Percentiles rank a stretch among this genome's conserved stretches.
phyloP scores from a whole-genome alignment of 2,888 invertebrate species.

The Rhingia rostrata region DNA sequence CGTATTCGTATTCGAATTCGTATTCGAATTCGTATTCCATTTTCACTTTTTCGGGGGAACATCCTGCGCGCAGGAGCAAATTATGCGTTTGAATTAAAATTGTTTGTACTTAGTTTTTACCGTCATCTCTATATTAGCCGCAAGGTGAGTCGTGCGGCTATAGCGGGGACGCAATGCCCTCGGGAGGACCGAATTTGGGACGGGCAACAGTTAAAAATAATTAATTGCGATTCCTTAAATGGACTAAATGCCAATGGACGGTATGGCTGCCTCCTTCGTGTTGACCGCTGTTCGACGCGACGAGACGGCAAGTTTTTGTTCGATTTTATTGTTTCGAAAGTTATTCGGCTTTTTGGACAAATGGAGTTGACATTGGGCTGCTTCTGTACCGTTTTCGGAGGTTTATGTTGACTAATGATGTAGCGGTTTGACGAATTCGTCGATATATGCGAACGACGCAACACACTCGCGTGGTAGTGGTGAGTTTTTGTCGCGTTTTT shows the following conservation, averaged over 20 bases:
- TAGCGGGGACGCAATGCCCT: not conserved
- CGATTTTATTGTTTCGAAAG: slow-evolving; percentile 60
- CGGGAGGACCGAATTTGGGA: slow-evolving; percentile 44
- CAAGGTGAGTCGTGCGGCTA: slow-evolving; percentile 56
- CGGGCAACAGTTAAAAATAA: slow-evolving; percentile 83
- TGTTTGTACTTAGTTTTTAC: slow-evolving; percentile 71
- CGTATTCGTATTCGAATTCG: no score
- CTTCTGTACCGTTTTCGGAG: slow-evolving; percentile 36
- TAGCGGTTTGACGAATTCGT: slow-evolving; percentile 73
- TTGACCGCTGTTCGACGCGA: not conserved
- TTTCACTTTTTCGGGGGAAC: slow-evolving; percentile 34
- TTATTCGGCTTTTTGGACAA: slow-evolving; percentile 62
- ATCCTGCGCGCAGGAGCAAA: slow-evolving; percentile 5
- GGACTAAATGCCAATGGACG: slow-evolving; percentile 78
- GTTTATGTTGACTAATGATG: slow-evolving; percentile 71
- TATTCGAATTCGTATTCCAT: no score
- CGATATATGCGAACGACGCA: slow-evolving; percentile 18
- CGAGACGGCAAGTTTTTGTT: slow-evolving; percentile 47
- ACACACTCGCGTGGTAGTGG: slow-evolving; percentile 23
- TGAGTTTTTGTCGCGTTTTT: slow-evolving; percentile 66
- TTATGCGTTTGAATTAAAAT: slow-evolving; percentile 73
- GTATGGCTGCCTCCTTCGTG: slow-evolving; percentile 28
- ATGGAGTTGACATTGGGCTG: slow-evolving; percentile 66
- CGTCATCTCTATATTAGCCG: slow-evolving; percentile 72
- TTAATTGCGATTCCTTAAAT: slow-evolving; percentile 83